Conservation (phyloP, 2,888 invertebrate genomes). For the Labia minor region DNA sequence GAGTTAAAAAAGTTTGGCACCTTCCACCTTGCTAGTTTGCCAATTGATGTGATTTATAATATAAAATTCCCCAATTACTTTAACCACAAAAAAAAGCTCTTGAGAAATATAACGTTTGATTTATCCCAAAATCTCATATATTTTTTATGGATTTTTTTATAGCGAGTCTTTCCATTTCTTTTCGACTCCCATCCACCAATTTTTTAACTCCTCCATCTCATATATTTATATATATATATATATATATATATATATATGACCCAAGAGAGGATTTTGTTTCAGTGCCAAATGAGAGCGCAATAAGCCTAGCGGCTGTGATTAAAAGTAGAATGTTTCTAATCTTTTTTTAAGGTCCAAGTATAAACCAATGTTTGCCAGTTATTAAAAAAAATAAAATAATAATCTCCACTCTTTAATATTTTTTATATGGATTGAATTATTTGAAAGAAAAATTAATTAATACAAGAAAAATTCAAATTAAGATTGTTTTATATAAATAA, state of each 20-base stretch:
- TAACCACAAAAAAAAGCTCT: conserved; percentile 5
- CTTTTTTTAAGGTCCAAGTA: too few relatives aligned
- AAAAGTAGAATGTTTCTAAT: too few relatives aligned
- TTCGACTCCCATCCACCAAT: too few relatives aligned
- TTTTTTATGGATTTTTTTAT: background rate
- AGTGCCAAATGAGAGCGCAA: background rate
- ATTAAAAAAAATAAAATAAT: too few relatives aligned
- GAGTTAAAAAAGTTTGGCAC: background rate
- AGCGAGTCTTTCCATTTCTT: too few relatives aligned
- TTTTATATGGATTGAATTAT: too few relatives aligned
- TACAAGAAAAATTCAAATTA: too few relatives aligned
- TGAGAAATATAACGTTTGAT: conserved; percentile 1
- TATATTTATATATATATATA: too few relatives aligned
- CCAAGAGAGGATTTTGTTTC: background rate
- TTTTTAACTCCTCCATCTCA: background rate
- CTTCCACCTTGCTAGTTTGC: background rate
- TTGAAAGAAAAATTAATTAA: too few relatives aligned
- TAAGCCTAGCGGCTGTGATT: background rate
- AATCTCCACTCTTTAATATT: too few relatives aligned
- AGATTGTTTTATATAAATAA: too few relatives aligned
- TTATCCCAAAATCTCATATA: conserved; percentile 1
- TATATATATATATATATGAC: conserved; percentile 2
- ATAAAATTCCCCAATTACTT: conserved; percentile 2
- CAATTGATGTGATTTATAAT: conserved; percentile 3
- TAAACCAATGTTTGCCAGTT: too few relatives aligned